Evolutionary conservation across 2,113 vertebrate species (phyloP).

Genomic region (Lophius piscatorius): DNA sequence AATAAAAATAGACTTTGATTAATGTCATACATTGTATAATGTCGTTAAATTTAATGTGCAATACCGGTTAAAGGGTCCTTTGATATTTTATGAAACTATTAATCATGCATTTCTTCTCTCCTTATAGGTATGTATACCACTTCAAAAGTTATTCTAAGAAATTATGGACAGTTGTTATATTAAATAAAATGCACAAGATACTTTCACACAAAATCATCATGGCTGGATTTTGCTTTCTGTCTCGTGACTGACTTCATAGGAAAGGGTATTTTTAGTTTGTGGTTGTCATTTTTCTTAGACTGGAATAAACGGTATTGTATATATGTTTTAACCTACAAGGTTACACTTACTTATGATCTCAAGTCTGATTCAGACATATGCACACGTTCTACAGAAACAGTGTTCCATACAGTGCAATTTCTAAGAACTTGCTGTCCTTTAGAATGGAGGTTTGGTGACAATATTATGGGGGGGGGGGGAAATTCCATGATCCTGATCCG

Average conservation of each 20-base stretch:
- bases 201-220: slow-evolving; percentile 66
- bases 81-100: slow-evolving; percentile 63
- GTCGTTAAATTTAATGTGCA: slow-evolving; percentile 69
- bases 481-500: too few relatives aligned
- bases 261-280: too few relatives aligned
- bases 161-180: slow-evolving; percentile 61
- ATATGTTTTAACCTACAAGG: too few relatives aligned
- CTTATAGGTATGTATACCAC: slow-evolving; percentile 73
- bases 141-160: slow-evolving; percentile 70
- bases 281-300: too few relatives aligned
- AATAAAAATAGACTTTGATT: slow-evolving; percentile 48
- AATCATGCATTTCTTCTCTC: slow-evolving; percentile 37
- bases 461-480: too few relatives aligned
- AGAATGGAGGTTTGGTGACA: too few relatives aligned
- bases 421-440: too few relatives aligned
- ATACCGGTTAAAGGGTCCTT: slow-evolving; percentile 60
- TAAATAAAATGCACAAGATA: slow-evolving; percentile 76
- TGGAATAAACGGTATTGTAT: too few relatives aligned
- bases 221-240: slow-evolving; percentile 32
- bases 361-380: too few relatives aligned
- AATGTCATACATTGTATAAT: slow-evolving; percentile 41
- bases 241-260: background rate
- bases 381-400: too few relatives aligned
- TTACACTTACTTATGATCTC: too few relatives aligned
- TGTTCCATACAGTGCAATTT: too few relatives aligned